Percentiles rank a stretch among this genome's conserved stretches.
Evolutionary conservation across 2,113 vertebrate species (phyloP).

Genomic region (Anolis carolinensis): DNA sequence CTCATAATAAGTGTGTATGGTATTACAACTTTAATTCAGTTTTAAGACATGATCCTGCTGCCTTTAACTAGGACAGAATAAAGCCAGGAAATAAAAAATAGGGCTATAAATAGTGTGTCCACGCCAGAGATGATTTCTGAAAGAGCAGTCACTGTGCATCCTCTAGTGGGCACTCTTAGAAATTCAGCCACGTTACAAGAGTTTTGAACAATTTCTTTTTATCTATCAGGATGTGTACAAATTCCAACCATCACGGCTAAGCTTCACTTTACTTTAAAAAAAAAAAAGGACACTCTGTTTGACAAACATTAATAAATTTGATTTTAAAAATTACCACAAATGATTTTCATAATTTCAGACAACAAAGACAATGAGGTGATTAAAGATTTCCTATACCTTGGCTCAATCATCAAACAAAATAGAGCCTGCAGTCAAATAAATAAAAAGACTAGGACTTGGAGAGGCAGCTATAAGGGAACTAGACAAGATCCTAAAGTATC

Average conservation of each 20-base stretch:
- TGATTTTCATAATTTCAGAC: not conserved
- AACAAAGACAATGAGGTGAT: too few species aligned
- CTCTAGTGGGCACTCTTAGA: conserved; percentile 71
- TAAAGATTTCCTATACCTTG: too few species aligned
- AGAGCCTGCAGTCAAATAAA: too few species aligned
- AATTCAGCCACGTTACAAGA: conserved; percentile 23
- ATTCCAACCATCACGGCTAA: not conserved
- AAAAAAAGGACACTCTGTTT: not conserved
- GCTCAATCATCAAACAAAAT: too few species aligned
- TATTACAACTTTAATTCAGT: not conserved
- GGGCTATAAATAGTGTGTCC: not conserved
- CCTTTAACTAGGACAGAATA: conserved; percentile 42
- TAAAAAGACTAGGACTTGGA: too few species aligned
- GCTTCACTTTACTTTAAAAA: not conserved
- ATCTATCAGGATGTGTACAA: not conserved
- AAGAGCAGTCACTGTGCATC: conserved; percentile 61
- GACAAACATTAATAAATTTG: not conserved
- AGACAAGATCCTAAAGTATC: too few species aligned
- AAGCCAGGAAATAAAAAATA: conserved; percentile 13
- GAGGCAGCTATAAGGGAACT: too few species aligned
- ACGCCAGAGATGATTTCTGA: not conserved
- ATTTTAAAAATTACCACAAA: not conserved
- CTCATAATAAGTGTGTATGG: too few species aligned
- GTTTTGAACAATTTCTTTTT: not conserved
- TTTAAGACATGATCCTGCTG: not conserved